Base-by-base conservation (phyloP, 2,113 vertebrate species). In the Thryonomys swinderianus region DNA sequence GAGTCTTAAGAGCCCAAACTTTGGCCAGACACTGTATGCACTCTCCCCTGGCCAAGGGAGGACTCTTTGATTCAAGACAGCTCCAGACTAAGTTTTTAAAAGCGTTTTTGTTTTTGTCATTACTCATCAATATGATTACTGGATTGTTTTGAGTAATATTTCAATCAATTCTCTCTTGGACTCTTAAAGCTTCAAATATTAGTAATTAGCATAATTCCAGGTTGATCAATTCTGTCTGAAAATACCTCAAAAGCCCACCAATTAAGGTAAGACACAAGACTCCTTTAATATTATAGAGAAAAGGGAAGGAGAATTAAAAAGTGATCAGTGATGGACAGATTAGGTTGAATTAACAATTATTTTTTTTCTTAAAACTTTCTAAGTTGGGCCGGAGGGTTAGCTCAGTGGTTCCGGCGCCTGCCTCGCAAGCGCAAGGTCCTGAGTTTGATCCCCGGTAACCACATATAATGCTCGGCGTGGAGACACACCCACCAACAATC, bases 81-180 rank as follows among this genome's bases (percentile, higher is more conserved):
- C 17, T 64, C 32, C 37, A 92, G 7, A 88, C 66, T 61, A 88
- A 59, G 45, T n/a, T 37, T 64, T n/a, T 67, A 7, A 13, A n/a
- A 3, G 5, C 0, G 42, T 40, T 69, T 45, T 88, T 73, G 34
- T 88, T 59, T 79, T 71, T 13, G 67, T 13, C 9, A 83, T 10
- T 59, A 53, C 7, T 27, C 53, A 40, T 61, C 21, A 73, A 85
- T 83, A 42, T 48, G 4, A 79, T 69, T 85, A 30, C 2, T 69
- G 27, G 8, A 88, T 88, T 90, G 7, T 61, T 93, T 92, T 87
- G 42, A 71, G 59, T 74, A 85, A 59, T 45, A 87, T 87, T 90
- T 80, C 66, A 88, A 82, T 71, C 3, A 21, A 18, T 91, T 93
- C 12, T n/a, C 40, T 92, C 30, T 93, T 73, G 4, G 12, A 16